A percentile compares a stretch with the other conserved stretches of the same genome.
Conservation (phyloP, 2,888 invertebrate genomes). For the Lasioglossum lativentre region DNA sequence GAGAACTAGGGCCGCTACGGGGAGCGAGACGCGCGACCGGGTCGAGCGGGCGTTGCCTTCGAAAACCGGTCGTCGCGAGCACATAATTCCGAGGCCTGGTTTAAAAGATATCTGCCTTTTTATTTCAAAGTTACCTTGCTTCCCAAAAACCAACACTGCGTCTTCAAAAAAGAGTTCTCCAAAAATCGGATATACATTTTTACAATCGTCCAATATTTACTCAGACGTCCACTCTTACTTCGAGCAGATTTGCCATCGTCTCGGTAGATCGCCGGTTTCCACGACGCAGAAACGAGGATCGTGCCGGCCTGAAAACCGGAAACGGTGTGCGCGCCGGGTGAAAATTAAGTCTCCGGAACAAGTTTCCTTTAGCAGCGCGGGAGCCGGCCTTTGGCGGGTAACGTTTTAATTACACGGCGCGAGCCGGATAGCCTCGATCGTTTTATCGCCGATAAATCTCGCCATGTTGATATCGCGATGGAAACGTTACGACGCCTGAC, state of each 20-base stretch:
- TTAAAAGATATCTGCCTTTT: too few relatives aligned
- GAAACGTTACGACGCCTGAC: not conserved
- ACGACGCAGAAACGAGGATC: not conserved
- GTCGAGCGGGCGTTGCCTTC: too few relatives aligned
- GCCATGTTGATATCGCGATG: not conserved
- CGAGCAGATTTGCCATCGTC: not conserved
- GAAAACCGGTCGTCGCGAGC: too few relatives aligned
- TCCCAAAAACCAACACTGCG: too few relatives aligned
- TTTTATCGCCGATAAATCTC: slow-evolving; percentile 19
- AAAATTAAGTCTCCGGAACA: slow-evolving; percentile 61
- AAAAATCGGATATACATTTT: too few relatives aligned
- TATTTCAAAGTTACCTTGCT: too few relatives aligned
- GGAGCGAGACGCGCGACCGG: too few relatives aligned
- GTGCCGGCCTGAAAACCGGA: slow-evolving; percentile 16
- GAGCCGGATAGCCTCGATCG: not conserved
- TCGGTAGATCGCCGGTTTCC: not conserved
- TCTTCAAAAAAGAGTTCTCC: too few relatives aligned
- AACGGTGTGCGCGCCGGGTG: slow-evolving; percentile 47
- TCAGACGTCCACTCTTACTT: not conserved
- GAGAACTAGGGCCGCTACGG: too few relatives aligned
- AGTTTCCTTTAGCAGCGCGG: slow-evolving; percentile 52
- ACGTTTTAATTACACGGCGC: slow-evolving; percentile 57
- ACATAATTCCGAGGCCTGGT: too few relatives aligned
- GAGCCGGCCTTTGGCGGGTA: slow-evolving; percentile 30
- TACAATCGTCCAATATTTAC: too few relatives aligned